Base-by-base conservation (phyloP, 1,140 invertebrate species). In the Theocolax elegans region DNA sequence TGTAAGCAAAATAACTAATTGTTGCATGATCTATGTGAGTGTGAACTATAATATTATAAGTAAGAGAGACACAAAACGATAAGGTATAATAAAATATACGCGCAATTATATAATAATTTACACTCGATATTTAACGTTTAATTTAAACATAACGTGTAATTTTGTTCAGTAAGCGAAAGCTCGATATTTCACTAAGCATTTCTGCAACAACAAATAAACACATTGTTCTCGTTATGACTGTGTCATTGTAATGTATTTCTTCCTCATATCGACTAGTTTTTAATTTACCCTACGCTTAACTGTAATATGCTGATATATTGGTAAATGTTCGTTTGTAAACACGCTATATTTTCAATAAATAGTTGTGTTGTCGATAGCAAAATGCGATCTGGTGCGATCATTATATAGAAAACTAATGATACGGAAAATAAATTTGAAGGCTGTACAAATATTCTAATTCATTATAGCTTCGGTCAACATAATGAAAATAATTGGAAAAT, bases 171-270 rank as follows among this genome's bases (percentile, higher is more conserved):
- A n/a, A n/a, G n/a, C n/a, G n/a, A n/a, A n/a, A n/a, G n/a, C n/a
- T n/a, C n/a, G n/a, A n/a, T n/a, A n/a, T n/a, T n/a, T n/a, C n/a
- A n/a, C n/a, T n/a, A n/a, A n/a, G n/a, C 23, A 10, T 48, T 29
- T 35, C 8, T 59, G n/a, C n/a, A n/a, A n/a, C n/a, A n/a, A n/a
- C n/a, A 48, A 38, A 27, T 51, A 40, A 17, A 19, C 10, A 25
- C 23, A 38, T 35, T 38, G 31, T 59, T 38, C 19, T 17, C n/a
- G 49, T 60, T 38, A 38, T 38, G 29, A 46, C 31, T 49, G 35
- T 67, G 21, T 56, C 38, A 35, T 31, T 67, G 7, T 21, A 46
- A 46, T 35, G 19, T 56, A 56, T 25, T 27, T 58, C 0, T 67
- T 3, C 35, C n/a, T 46, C 21, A 35, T 38, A 46, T 46, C 58